These are phyloP conservation scores for Hypotaenidia philippensis DNA, from an alignment of 2,797 vertebrate species.

Conservation along the genomic window DNA sequence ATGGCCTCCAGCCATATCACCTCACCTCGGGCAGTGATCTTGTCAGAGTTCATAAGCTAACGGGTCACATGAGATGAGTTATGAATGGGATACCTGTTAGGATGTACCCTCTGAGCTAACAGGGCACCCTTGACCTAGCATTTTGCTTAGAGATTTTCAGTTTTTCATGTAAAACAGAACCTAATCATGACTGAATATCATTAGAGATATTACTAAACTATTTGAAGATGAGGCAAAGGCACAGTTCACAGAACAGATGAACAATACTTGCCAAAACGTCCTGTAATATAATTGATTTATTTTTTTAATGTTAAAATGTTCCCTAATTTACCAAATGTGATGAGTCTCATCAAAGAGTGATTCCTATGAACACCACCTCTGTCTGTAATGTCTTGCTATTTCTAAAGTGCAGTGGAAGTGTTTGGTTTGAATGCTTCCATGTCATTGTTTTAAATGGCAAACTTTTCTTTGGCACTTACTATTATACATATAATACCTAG, in stretches of 20 bases:
- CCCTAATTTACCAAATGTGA: background rate
- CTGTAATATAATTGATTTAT: background rate
- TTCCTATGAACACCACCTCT: background rate
- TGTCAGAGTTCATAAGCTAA: background rate
- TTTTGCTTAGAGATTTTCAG: background rate
- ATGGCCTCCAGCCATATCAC: background rate
- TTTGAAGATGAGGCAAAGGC: rapidly evolving
- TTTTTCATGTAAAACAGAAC: background rate
- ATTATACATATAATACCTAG: background rate
- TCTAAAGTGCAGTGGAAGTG: background rate
- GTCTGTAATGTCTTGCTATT: background rate
- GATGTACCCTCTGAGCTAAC: background rate
- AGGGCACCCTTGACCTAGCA: background rate
- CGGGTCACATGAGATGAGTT: background rate
- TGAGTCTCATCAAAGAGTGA: background rate
- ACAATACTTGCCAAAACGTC: background rate
- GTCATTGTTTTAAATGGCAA: background rate
- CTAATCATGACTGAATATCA: background rate
- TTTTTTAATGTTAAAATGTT: background rate
- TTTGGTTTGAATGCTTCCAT: background rate
- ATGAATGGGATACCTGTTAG: background rate
- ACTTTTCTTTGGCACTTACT: background rate
- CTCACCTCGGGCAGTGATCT: background rate
- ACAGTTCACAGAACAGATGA: background rate
- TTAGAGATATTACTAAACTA: background rate